Base-by-base conservation (phyloP, 2,113 vertebrate genomes). In the Empidonax alnorum region DNA sequence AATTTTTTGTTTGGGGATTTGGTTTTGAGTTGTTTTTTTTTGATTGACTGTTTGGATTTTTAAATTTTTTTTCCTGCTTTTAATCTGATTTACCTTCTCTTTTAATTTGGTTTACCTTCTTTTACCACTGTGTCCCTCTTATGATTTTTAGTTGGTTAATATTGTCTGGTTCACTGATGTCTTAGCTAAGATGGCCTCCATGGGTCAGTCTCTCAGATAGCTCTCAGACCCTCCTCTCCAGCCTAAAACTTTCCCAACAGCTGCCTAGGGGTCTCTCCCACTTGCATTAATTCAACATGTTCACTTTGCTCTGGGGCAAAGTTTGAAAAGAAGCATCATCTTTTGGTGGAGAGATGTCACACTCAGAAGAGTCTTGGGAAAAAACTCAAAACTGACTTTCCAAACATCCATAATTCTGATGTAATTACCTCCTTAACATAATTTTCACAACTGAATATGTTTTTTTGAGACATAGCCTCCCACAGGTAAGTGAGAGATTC, bases 61-160 rank as follows among this genome's bases (percentile, higher is more conserved):
- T 27, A 15, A 50, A 3, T 3, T 52, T 16, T 28, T 3, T 3
- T 5, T 2, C 2, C 42, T 30, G 13, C 3, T 24, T 49, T 69
- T 69, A 41, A 71, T 58, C 56, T 49, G 12, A 7, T 0, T 46
- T 41, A 4, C 7, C 12, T 52, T 67, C 15, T 84, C 9, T 53
- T 47, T 75, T 69, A 41, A 71, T 58, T n/a, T 49, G 23, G 9
- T 0, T 46, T 41, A 4, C 7, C 12, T 52, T 67, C 15, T 84
- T 8, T 53, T 47, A 66, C 72, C 23, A n/a, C 10, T 47, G 24
- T 55, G 9, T 35, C 27, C 47, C 4, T 55, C 10, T 58, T 44
- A 33, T 1, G 4, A 35, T 46, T 81, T 89, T 87, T 47, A 62
- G 14, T 52, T 46, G 17, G 5, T 11, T 69, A 13, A 42, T 58